Conservation (phyloP, 1,140 invertebrate species). For the Agrypnia vestita region DNA sequence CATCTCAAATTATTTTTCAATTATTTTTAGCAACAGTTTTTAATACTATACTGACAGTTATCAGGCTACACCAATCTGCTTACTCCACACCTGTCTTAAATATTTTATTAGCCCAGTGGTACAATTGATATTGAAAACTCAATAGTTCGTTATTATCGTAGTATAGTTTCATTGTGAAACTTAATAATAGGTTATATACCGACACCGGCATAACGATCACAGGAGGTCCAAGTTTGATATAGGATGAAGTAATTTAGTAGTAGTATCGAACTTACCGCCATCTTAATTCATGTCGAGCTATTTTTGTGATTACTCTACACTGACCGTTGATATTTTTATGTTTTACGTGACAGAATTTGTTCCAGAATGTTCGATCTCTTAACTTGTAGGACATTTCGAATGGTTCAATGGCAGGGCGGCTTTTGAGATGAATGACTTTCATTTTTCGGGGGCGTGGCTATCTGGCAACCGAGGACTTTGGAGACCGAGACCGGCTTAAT, state of each 20-base stretch:
- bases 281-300: slow-evolving; percentile 15
- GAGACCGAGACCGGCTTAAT: too few relatives aligned
- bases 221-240: slow-evolving; percentile 3
- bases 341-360: slow-evolving; percentile 24
- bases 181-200: background rate
- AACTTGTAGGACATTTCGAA: background rate
- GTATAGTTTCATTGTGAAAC: background rate
- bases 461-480: background rate
- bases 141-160: background rate
- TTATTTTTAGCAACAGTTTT: too few relatives aligned
- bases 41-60: too few relatives aligned
- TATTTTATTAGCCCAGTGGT: background rate
- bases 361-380: background rate
- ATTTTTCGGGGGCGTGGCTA: background rate
- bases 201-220: slow-evolving; percentile 12
- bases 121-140: background rate
- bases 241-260: background rate
- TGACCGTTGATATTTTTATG: slow-evolving; percentile 13
- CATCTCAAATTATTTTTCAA: too few relatives aligned
- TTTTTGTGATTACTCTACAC: slow-evolving; percentile 31
- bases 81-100: too few relatives aligned
- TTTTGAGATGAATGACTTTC: background rate
- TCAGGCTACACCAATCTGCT: too few relatives aligned
- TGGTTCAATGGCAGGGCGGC: background rate
- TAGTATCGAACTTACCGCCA: slow-evolving; percentile 5